Base-by-base conservation (phyloP, 2,888 invertebrate genomes). In the Laspeyria flexula region DNA sequence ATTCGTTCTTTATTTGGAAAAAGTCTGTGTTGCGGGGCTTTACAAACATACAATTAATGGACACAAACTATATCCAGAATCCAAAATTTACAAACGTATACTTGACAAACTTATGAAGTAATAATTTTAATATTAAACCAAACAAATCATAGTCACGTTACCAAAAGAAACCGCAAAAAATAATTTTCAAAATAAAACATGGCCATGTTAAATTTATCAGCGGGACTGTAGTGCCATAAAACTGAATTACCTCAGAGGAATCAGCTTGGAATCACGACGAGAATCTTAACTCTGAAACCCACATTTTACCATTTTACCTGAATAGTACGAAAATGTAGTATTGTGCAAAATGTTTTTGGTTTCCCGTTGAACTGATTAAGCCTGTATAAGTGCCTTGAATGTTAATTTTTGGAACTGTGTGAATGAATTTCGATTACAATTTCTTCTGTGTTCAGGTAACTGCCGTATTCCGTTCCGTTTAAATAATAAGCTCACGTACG, bases 191-290 rank as follows among this genome's bases (percentile, higher is more conserved):
- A n/a, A n/a, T n/a, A n/a, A n/a, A n/a, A n/a, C n/a, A 10, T 18
- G 15, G 11, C 23, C n/a, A 11, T 23, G 37, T n/a, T 23, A 33
- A 39, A 52, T 42, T 55, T 46, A 43, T 40, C 35, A 33, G 41
- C 6, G 21, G 27, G 27, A 11, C 31, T 44, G 9, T 43, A 45
- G 31, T 31, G 18, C 15, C 31, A 45, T 55, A 38, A 52, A 55
- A 38, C 27, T 21, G 15, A 46, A 51, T 51, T 40, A 48, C 45
- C 38, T 55, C 25, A 12, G 34, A 45, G 21, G 33, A 47, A 45
- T 57, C 50, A 43, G 39, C 12, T 21, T 21, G 27, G 7, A 16
- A 30, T 27, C 39, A 39, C 39, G 42, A 33, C 30, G 13, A 11
- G 16, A 25, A 1, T 16, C 41, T 35, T 44, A 40, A 43, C 3